A percentile compares a stretch with the other conserved stretches of the same genome.
These are phyloP conservation scores for Beris morrisii DNA, from an alignment of 2,888 invertebrate species.

Conservation along the genomic window DNA sequence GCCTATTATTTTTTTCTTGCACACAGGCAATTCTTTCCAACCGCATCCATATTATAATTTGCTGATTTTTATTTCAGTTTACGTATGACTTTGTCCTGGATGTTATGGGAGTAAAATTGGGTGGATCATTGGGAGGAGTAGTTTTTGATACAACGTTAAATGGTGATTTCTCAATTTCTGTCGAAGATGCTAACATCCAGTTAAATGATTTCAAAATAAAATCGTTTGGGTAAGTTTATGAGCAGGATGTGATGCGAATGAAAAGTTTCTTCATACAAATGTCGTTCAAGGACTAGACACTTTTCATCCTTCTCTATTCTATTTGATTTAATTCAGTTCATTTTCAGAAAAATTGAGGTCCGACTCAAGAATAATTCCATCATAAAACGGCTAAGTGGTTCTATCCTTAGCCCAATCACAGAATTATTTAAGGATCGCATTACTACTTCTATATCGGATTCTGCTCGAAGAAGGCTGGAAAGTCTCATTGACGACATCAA, in stretches of 20 bases:
- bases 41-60: no score
- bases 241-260: background rate
- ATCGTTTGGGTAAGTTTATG: constrained; percentile 48
- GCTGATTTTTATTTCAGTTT: constrained; percentile 34
- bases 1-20: no score
- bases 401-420: constrained; percentile 54
- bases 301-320: no score
- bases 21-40: no score
- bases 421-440: constrained; percentile 52
- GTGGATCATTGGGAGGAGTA: constrained; percentile 51
- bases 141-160: constrained; percentile 50
- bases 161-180: constrained; percentile 51
- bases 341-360: constrained; percentile 50
- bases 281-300: no score
- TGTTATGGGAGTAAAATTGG: constrained; percentile 50
- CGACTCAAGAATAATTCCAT: constrained; percentile 50
- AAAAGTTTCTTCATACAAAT: no score
- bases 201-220: constrained; percentile 52
- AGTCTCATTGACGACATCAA: constrained; percentile 53
- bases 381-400: constrained; percentile 50
- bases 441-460: constrained; percentile 53
- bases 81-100: constrained; percentile 42
- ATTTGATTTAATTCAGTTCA: constrained; percentile 5
- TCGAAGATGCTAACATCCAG: constrained; percentile 46
- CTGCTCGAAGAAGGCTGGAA: constrained; percentile 52